Conservation (phyloP, 2,888 invertebrate species). For the Amiota minor region DNA sequence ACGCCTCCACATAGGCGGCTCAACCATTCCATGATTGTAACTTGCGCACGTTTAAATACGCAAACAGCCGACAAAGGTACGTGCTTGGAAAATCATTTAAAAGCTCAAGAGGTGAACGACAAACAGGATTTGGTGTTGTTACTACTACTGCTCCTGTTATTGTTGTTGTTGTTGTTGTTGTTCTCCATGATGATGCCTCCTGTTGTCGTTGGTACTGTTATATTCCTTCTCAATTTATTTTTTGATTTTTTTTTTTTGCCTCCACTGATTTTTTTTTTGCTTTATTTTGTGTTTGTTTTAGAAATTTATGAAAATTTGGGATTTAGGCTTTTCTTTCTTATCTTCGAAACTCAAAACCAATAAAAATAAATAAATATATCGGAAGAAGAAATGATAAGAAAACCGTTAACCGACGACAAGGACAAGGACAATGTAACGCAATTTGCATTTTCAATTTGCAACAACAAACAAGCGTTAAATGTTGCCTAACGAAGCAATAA, state of each 20-base stretch:
- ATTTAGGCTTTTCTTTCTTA: constrained; percentile 47
- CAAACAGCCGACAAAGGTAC: constrained; percentile 63
- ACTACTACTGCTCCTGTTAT: too few species aligned
- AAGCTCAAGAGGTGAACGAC: constrained; percentile 69
- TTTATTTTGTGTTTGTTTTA: constrained; percentile 57
- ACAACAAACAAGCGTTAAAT: constrained; percentile 55
- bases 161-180: too few species aligned
- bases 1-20: background rate
- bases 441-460: constrained; percentile 69
- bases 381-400: background rate
- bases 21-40: constrained; percentile 14
- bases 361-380: background rate
- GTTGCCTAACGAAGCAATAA: constrained; percentile 67
- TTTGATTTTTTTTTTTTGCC: constrained; percentile 38
- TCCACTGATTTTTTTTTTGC: constrained; percentile 12
- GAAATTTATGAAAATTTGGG: constrained; percentile 62
- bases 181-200: background rate
- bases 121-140: constrained; percentile 36
- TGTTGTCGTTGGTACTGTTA: background rate
- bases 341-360: constrained; percentile 50
- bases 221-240: constrained; percentile 41
- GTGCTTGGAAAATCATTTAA: constrained; percentile 70
- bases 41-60: constrained; percentile 62
- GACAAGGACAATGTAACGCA: constrained; percentile 52
- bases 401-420: background rate